phyloP scores from a whole-genome alignment of 2,888 invertebrate species.

The Eupithecia pulchellata region DNA sequence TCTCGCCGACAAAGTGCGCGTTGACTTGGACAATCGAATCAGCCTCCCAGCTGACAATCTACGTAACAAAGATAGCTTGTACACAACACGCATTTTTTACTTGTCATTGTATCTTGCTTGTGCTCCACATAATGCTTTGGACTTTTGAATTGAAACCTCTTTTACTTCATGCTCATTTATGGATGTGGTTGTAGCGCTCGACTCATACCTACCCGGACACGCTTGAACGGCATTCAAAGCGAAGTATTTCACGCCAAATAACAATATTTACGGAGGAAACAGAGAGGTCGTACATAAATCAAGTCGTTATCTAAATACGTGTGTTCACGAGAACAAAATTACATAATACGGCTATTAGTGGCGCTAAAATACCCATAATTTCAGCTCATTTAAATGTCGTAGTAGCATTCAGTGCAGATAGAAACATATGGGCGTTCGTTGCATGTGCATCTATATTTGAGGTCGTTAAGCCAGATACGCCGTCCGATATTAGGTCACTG shows the following conservation, averaged over 20 bases:
- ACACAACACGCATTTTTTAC: constrained; percentile 34
- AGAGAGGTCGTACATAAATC: constrained; percentile 32
- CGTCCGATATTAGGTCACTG: constrained; percentile 66
- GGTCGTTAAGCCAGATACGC: constrained; percentile 52
- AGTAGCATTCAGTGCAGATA: constrained; percentile 37
- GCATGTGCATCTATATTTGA: constrained; percentile 59
- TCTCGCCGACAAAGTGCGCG: constrained; percentile 72
- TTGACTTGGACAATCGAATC: constrained; percentile 73
- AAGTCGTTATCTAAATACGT: constrained; percentile 38
- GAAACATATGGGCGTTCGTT: constrained; percentile 50
- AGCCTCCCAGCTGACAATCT: constrained; percentile 57
- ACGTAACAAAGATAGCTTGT: constrained; percentile 47
- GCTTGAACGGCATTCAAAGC: constrained; percentile 22
- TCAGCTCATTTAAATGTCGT: constrained; percentile 48
- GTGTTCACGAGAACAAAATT: constrained; percentile 40
- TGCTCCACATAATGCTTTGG: constrained; percentile 34
- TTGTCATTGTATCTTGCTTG: constrained; percentile 41
- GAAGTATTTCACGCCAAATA: constrained; percentile 32
- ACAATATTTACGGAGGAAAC: constrained; percentile 34
- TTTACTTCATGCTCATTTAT: constrained; percentile 31
- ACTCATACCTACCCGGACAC: neutral
- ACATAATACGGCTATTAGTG: constrained; percentile 43
- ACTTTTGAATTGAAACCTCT: constrained; percentile 30
- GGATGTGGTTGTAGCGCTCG: constrained; percentile 17
- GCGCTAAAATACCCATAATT: constrained; percentile 44